Percentiles rank a stretch among this genome's conserved stretches.
Conservation (phyloP, 1,140 invertebrate species). For the Caenorhabditis elegans region WBcel235 BX284605.5:10712001-10712500, state of each 20-base stretch:
- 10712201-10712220: not conserved
- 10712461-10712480: not conserved
- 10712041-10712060: constrained; percentile 25
- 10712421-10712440: not conserved
- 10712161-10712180: constrained; percentile 25
- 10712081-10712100: not conserved
- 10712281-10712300: constrained; percentile 24
- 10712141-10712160: not conserved
- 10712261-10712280: constrained; percentile 26
- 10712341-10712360: constrained; percentile 7
- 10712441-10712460: not conserved
- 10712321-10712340: not conserved
- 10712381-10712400: not conserved
- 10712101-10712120: not conserved
- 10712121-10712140: too few relatives aligned
- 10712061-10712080: constrained; percentile 29
- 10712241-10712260: not conserved
- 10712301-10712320: constrained; percentile 15
- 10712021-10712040: not conserved
- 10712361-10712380: constrained; percentile 20
- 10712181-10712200: constrained; percentile 29
- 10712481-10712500: not conserved
- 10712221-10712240: not conserved
- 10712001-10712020: not conserved
- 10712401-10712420: constrained; percentile 15